Evolutionary conservation across 2,113 vertebrate genomes (phyloP).

Genomic region (Megaceryle maxima): DNA sequence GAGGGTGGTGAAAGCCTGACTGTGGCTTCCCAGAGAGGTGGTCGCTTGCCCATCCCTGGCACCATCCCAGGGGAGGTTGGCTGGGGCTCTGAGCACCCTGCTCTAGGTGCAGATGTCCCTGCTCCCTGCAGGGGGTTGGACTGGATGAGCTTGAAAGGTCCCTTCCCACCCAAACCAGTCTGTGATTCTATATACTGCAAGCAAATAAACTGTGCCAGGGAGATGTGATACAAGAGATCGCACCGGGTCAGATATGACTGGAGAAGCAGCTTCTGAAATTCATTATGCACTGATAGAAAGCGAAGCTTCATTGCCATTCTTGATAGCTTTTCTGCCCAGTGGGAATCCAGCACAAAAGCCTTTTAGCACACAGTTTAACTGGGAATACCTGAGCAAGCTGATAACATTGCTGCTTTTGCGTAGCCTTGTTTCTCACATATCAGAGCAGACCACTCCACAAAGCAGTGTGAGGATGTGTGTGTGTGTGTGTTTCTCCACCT

Average conservation of each 20-base stretch:
- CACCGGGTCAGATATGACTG: background rate
- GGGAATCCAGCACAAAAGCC: slow-evolving; percentile 47
- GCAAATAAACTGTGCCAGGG: background rate
- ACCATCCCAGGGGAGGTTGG: background rate
- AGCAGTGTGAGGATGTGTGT: background rate
- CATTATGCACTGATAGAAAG: slow-evolving; percentile 37
- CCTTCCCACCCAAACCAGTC: background rate
- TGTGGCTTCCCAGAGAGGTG: background rate
- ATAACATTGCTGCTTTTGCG: slow-evolving; percentile 32
- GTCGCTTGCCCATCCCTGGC: background rate
- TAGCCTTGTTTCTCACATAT: background rate
- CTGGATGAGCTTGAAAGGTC: background rate
- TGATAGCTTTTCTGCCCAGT: slow-evolving; percentile 50
- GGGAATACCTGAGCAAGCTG: slow-evolving; percentile 57
- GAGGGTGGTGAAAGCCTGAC: background rate
- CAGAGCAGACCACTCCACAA: background rate
- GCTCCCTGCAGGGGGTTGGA: background rate
- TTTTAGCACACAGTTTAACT: slow-evolving; percentile 32
- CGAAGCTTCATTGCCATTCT: slow-evolving; percentile 4
- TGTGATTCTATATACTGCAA: background rate
- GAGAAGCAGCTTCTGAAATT: slow-evolving; percentile 35
- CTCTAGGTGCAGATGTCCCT: background rate
- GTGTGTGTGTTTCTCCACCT: background rate
- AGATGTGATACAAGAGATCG: background rate
- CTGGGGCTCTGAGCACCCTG: background rate